Evolutionary conservation across 2,113 vertebrate species (phyloP).

Genomic region (Oreochromis aureus): DNA sequence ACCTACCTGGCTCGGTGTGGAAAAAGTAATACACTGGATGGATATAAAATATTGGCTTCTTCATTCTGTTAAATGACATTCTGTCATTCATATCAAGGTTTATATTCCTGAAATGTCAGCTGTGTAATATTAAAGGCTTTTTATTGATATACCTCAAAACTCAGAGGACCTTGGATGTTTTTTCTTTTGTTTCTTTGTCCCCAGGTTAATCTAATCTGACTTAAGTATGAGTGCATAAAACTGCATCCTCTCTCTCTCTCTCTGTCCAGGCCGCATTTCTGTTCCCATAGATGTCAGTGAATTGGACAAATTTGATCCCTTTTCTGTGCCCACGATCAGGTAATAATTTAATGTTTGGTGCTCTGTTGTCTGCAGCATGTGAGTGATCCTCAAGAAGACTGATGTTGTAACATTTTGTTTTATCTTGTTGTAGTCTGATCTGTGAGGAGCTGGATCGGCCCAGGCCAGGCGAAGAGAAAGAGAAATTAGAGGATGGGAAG

Average conservation of each 20-base stretch:
- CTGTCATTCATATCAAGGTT: not conserved
- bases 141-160: not conserved
- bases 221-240: not conserved
- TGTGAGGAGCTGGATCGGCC: slow-evolving; percentile 82
- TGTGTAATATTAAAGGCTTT: not conserved
- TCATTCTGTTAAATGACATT: not conserved
- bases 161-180: not conserved
- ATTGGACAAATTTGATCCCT: slow-evolving; percentile 87
- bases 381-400: not conserved
- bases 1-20: too few species aligned
- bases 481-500: slow-evolving; percentile 49
- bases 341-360: not conserved
- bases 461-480: slow-evolving; percentile 58
- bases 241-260: not conserved
- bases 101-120: not conserved
- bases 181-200: not conserved
- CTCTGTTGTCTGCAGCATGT: not conserved
- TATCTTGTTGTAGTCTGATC: slow-evolving; percentile 64
- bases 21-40: not conserved
- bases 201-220: not conserved
- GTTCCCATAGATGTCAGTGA: slow-evolving; percentile 87
- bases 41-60: not conserved
- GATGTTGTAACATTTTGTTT: not conserved
- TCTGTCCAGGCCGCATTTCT: slow-evolving; percentile 81
- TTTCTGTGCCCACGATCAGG: slow-evolving; percentile 91